Evolutionary conservation across 2,797 vertebrate species (phyloP).

Genomic region (Tarsius wallacei): DNA sequence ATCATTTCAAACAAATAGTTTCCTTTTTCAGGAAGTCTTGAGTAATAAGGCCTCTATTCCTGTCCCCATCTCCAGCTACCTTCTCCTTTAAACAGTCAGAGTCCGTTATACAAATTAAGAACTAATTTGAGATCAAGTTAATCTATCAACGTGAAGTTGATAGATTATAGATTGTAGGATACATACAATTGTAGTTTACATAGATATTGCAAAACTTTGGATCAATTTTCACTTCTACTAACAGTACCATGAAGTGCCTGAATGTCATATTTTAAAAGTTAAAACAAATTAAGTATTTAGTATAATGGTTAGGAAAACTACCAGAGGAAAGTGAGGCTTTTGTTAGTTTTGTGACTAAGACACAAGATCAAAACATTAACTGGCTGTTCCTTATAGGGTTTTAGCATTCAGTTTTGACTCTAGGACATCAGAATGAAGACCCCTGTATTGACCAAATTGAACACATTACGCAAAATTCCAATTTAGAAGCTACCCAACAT

Average conservation of each 20-base stretch:
- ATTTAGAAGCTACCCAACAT: not conserved
- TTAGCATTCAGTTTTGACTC: not conserved
- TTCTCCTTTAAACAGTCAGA: not conserved
- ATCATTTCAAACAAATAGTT: not conserved
- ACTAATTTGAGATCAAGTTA: too few species aligned
- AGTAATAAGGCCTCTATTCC: not conserved
- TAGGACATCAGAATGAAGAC: not conserved
- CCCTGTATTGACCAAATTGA: not conserved
- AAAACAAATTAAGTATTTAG: not conserved
- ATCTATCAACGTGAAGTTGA: not conserved
- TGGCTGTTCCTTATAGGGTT: fast-evolving
- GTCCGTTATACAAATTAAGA: too few species aligned
- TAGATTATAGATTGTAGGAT: not conserved
- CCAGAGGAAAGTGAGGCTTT: not conserved
- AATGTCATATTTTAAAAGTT: not conserved
- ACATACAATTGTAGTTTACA: too few species aligned
- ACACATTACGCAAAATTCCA: not conserved
- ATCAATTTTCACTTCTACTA: not conserved
- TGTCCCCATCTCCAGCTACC: not conserved
- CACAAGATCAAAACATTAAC: not conserved
- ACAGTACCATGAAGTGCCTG: fast-evolving
- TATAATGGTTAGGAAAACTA: not conserved
- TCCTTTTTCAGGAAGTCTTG: not conserved
- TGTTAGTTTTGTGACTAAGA: not conserved
- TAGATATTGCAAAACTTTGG: not conserved